phyloP scores from a whole-genome alignment of 1,140 invertebrate species.

The Oedothorax gibbosus region DNA sequence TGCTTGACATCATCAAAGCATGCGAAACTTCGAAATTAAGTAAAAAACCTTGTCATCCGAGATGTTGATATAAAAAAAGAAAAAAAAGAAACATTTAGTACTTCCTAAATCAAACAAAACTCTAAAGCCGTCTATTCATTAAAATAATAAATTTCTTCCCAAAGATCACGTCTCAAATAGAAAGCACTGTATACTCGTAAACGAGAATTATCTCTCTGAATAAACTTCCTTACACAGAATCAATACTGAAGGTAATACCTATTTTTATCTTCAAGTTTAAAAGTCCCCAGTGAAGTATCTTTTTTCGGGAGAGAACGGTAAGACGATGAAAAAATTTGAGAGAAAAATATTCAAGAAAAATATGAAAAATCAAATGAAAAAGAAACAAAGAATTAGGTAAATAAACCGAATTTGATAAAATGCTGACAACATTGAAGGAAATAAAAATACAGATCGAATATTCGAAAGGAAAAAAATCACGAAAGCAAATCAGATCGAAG shows the following conservation, averaged over 20 bases:
- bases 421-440: conserved; percentile 19
- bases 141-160: conserved; percentile 25
- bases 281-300: background rate
- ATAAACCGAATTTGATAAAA: conserved; percentile 39
- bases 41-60: background rate
- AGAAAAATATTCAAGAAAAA: conserved; percentile 11
- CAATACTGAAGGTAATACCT: conserved; percentile 37
- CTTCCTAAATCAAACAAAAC: conserved; percentile 32
- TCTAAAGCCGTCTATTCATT: conserved; percentile 47
- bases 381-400: conserved; percentile 46
- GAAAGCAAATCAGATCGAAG: conserved; percentile 28
- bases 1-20: too few relatives aligned
- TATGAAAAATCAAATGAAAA: conserved; percentile 19
- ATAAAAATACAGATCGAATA: conserved; percentile 1
- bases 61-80: background rate
- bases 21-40: too few relatives aligned
- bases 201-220: conserved; percentile 6
- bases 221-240: conserved; percentile 34
- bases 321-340: background rate
- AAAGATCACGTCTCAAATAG: conserved; percentile 35
- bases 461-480: background rate
- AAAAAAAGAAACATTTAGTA: background rate
- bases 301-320: conserved; percentile 5
- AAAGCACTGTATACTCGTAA: conserved; percentile 1
- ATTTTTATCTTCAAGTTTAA: conserved; percentile 1